Evolutionary conservation across 2,888 invertebrate genomes (phyloP), one percentile per base, ranked within the genome.

Genomic region (Drosophila limbata): DNA sequence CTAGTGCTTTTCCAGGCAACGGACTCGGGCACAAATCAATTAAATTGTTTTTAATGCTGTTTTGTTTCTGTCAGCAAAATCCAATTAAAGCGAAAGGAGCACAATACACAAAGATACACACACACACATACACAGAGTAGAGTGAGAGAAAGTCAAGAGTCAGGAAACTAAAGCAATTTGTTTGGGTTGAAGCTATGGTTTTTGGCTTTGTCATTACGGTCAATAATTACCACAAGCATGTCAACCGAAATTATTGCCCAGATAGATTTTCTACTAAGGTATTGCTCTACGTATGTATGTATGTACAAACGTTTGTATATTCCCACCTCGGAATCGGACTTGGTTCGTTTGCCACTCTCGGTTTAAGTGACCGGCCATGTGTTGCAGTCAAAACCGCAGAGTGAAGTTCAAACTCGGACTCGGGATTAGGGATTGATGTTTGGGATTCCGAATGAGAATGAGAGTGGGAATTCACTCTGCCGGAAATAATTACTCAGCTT

Each of bases 201-300:
- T 72, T 65, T 66, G 89, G 89, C 82, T 91, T 91, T 90, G 90
- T 90, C 84, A 91, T 90, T 90, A 90, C 85, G 91, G 91, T 85
- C 90, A 86, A 90, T 91, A 89, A 91, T 91, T 89, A 89, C 91
- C 88, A 80, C 91, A 91, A 90, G 88, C 90, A 86, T 91, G 91
- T 90, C 91, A 91, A 89, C 85, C 81, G 81, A 86, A 91, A 91
- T 91, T 90, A 90, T 87, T 90, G 90, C 81, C 86, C 76, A 77
- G 89, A 88, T 90, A 88, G 84, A 73, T 81, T 83, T 80, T 73
- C 69, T 48, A 64, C 68, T 71, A 64, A 13, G 37, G 39, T 52
- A 39, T 50, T 50, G n/a, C 33, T 25, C n/a, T n/a, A n/a, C n/a
- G 44, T 15, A 35, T 15, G 8, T 33, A 6, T 33, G 3, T 33